Base-by-base conservation (phyloP, 1,140 invertebrate species). In the Zaprionus vittiger region DNA sequence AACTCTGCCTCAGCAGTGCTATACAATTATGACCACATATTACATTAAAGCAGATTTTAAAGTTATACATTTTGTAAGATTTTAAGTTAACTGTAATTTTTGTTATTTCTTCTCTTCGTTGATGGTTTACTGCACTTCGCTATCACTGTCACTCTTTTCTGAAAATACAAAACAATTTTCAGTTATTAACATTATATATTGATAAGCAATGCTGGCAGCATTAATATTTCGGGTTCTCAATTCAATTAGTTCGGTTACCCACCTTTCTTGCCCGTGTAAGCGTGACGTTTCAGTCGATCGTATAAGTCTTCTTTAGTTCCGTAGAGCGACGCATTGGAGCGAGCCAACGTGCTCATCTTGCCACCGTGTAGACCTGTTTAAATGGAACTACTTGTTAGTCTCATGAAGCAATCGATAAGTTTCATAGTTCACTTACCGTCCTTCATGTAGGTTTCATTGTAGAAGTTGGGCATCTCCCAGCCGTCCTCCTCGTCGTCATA, bases 401-500 rank as follows among this genome's bases (percentile, higher is more conserved):
- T 52, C 20, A 12, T 24, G 7, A 12, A 1, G 1, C 2, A 14
- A 5, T 14, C 20, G 24, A 1, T 6, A 5, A 12, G 6, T 12
- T 4, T 12, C 20, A 12, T 2, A 26, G 0, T 2, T 9, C 9
- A 14, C 85, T 97, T 94, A 93, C 97, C 97, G 94, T 97, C 97
- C 94, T 98, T 98, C 97, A 98, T 98, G 85, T 98, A 98, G 17
- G 97, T 98, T 94, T 99, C 98, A 93, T 98, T 98, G 93, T 99
- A 99, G 93, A 98, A 98, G 93, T 98, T 98, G 0, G 98, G 98
- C 98, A 99, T 98, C 91, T 98, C 98, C 97, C 98, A 98, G 14
- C 97, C 98, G 79, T 98, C 97, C 91, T 98, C 98, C 91, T 99
- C 98, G 89, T 97, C 97, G 92, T 97, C 97, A 83, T 98, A 99